Evolutionary conservation across 2,797 vertebrate genomes (phyloP).

Genomic region (Hippopotamyrus pictus): DNA sequence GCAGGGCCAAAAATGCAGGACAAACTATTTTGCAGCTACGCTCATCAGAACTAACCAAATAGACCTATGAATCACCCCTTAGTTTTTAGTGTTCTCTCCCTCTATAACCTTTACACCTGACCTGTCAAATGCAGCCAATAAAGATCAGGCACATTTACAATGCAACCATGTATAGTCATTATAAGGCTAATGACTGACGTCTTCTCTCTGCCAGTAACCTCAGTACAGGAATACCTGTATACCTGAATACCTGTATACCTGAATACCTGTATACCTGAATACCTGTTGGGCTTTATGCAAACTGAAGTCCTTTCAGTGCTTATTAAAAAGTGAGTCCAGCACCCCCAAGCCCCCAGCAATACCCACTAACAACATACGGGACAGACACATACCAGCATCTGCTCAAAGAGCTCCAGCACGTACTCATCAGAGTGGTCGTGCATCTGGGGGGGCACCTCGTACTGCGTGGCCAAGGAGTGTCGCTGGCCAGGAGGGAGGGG

Average conservation of each 20-base stretch:
- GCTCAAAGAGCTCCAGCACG: slow-evolving; percentile 80
- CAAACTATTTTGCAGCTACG: background rate
- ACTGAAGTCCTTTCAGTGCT: background rate
- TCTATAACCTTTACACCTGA: background rate
- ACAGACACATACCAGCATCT: slow-evolving; percentile 75
- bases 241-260: too few relatives aligned
- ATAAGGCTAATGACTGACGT: background rate
- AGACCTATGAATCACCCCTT: background rate
- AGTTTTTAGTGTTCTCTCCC: background rate
- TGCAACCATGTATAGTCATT: background rate
- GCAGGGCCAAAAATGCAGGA: background rate
- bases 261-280: too few relatives aligned
- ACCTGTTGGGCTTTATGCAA: background rate
- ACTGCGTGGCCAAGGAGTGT: slow-evolving; percentile 68
- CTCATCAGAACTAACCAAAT: background rate
- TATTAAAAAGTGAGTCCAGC: background rate
- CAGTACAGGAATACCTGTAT: background rate
- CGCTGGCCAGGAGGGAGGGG: slow-evolving; percentile 52
- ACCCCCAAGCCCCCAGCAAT: too few relatives aligned
- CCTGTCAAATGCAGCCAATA: background rate
- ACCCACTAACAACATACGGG: background rate
- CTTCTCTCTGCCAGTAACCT: background rate
- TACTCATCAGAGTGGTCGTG: slow-evolving; percentile 68
- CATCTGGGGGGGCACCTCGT: slow-evolving; percentile 63
- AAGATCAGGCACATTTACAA: background rate